Evolutionary conservation across 1,140 invertebrate genomes (phyloP).

Genomic region (Trinorchestia longiramus): DNA sequence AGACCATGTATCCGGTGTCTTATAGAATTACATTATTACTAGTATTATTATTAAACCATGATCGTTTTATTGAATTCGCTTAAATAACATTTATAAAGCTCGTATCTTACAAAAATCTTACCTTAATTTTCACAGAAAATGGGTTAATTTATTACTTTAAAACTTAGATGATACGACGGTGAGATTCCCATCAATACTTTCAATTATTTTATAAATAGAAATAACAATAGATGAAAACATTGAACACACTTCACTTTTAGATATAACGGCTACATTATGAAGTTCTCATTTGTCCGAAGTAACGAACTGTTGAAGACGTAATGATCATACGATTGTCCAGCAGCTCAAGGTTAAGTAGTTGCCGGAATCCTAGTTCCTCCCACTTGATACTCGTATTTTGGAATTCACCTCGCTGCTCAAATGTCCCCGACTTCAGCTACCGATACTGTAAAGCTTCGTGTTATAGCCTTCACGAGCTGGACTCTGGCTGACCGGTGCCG

Average conservation of each 20-base stretch:
- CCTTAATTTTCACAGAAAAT: not conserved
- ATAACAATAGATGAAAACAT: not conserved
- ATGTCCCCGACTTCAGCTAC: not conserved
- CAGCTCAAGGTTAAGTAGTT: not conserved
- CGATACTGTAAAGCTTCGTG: not conserved
- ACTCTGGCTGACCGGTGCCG: not conserved
- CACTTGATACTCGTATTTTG: not conserved
- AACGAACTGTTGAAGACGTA: not conserved
- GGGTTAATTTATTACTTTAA: not conserved
- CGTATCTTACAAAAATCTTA: not conserved
- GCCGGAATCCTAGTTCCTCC: not conserved
- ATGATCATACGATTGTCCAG: not conserved
- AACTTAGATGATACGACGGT: not conserved
- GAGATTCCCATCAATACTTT: not conserved
- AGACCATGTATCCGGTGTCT: not conserved
- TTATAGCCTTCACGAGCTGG: not conserved
- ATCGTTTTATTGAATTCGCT: not conserved
- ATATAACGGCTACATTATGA: not conserved
- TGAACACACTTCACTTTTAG: not conserved
- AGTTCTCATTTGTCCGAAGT: not conserved
- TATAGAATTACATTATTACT: not conserved
- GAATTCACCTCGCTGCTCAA: not conserved
- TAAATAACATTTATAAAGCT: not conserved
- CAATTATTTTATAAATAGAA: not conserved
- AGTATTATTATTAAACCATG: not conserved